phyloP scores from a whole-genome alignment of 2,797 vertebrate species.

The Chrysocyon brachyurus region DNA sequence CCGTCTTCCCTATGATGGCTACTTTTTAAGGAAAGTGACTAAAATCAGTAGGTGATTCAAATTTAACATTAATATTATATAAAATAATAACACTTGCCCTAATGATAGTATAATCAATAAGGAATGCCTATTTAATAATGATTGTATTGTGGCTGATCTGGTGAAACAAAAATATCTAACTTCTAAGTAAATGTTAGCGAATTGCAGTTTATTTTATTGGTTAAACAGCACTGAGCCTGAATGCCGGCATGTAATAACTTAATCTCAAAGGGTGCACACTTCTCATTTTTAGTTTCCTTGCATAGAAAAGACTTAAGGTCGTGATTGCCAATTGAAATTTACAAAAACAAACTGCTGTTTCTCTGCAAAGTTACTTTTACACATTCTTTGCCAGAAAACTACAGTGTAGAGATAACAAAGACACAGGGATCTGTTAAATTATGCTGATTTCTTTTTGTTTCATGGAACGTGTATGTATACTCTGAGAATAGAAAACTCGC shows the following conservation, averaged over 20 bases:
- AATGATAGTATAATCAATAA: not conserved
- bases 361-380: conserved; percentile 63
- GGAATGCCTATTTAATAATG: not conserved
- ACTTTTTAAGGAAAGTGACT: not conserved
- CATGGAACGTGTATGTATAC: conserved; percentile 59
- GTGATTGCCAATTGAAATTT: conserved; percentile 65
- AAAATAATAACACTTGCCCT: not conserved
- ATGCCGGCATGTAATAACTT: not conserved
- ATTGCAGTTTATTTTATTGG: conserved; percentile 11
- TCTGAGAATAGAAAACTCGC: conserved; percentile 63
- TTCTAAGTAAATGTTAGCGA: conserved; percentile 59
- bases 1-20: not conserved
- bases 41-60: not conserved
- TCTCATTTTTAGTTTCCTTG: conserved; percentile 57
- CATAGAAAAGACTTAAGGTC: not conserved
- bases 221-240: conserved; percentile 5
- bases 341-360: not conserved
- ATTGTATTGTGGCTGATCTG: not conserved
- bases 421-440: conserved; percentile 51
- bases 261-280: not conserved
- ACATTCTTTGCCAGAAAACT: conserved; percentile 53
- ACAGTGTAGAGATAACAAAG: conserved; percentile 54
- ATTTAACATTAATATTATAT: not conserved
- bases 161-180: not conserved
- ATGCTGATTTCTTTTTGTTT: conserved; percentile 35